Evolutionary conservation across 2,888 invertebrate genomes (phyloP), one percentile per base, ranked within the genome.

Genomic region (Philopedon plagiatum): DNA sequence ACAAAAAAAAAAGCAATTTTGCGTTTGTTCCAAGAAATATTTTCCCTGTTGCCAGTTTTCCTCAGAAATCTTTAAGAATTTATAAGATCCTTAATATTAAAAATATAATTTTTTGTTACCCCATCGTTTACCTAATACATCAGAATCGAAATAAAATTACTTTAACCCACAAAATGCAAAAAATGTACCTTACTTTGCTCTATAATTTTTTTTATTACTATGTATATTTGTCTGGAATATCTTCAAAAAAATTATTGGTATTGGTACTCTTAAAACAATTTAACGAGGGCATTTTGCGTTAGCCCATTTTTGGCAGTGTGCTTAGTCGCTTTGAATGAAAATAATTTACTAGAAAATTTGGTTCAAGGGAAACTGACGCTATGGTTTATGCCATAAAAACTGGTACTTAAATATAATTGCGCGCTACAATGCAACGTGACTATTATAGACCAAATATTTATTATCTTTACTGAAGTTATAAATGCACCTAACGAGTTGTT

Each of bases 341-440:
- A 9, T 8, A 19, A 13, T 46, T 46, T 46, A 46, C 5, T 5
- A 46, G 23, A 23, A 32, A 54, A 54, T 54, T 54, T 29, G 29
- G 51, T 54, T 54, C 51, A 54, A 54, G 51, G 51, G 29, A 54
- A 51, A 54, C 51, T 5, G 29, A 15, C 51, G 29, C 8, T 54
- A 54, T 32, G 15, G 29, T 54, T 7, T 51, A 29, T 13, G 51
- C 1, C 15, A 29, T 29, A 54, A 51, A 26, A 15, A 29, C 18
- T 29, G 2, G 51, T n/a, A 54, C 29, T 15, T 37, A 37, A 4
- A 32, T 29, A 29, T 54, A 54, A 54, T 54, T 54, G 51, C 29
- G 29, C 29, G 29, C 15, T 15, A 29, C 15, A 54, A 54, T 54
- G 51, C 51, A 29, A 29, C 29, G 15, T 54, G 9, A 13, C 51